Conservation (phyloP, 2,888 invertebrate species). For the Lagria hirta region DNA sequence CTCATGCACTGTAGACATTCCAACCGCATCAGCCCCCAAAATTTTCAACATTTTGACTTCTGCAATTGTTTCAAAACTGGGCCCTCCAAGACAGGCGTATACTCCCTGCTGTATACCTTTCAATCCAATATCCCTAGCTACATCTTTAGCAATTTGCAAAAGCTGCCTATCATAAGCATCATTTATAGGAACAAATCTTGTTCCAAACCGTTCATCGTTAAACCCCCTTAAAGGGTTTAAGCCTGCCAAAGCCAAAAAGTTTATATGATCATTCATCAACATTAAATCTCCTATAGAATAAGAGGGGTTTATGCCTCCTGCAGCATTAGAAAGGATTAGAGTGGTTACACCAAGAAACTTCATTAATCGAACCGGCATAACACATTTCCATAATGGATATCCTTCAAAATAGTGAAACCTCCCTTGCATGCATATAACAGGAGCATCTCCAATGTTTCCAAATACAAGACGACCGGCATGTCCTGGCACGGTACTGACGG, state of each 20-base stretch:
- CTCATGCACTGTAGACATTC: constrained; percentile 77
- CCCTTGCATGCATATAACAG: constrained; percentile 95
- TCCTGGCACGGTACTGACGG: constrained; percentile 87
- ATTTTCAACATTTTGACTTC: constrained; percentile 82
- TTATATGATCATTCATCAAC: constrained; percentile 96
- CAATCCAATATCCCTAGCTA: constrained; percentile 65
- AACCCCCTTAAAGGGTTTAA: constrained; percentile 92
- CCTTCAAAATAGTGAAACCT: constrained; percentile 98
- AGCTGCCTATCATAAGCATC: constrained; percentile 68
- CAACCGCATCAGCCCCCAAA: constrained; percentile 84
- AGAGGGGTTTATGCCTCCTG: constrained; percentile 87
- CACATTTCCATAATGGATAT: constrained; percentile 90
- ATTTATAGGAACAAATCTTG: constrained; percentile 91
- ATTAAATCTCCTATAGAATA: constrained; percentile 94
- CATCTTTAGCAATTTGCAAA: constrained; percentile 26
- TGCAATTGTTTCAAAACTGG: constrained; percentile 94
- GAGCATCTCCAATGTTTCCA: constrained; percentile 76
- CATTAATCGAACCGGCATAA: constrained; percentile 96
- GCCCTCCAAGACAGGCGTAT: constrained; percentile 92
- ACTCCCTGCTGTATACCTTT: constrained; percentile 82
- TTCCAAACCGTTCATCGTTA: constrained; percentile 94
- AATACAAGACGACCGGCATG: constrained; percentile 92
- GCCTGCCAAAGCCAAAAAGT: constrained; percentile 94
- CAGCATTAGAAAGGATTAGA: constrained; percentile 93
- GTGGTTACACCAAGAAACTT: constrained; percentile 88